Evolutionary conservation across 2,888 invertebrate genomes (phyloP), one percentile per base, ranked within the genome.

Genomic region (Hedya salicella): DNA sequence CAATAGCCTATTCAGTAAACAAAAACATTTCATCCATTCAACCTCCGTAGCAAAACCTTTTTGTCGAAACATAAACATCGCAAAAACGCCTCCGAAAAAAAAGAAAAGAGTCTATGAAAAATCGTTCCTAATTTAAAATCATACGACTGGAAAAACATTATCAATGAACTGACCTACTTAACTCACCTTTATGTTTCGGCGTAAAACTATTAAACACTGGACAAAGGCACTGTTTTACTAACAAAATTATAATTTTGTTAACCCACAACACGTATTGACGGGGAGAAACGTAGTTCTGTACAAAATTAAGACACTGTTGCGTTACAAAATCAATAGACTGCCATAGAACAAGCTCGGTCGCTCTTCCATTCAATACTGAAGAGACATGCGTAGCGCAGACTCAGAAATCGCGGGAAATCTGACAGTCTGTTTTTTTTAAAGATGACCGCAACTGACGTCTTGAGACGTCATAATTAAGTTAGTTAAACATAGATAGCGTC

Each of bases 301-400:
- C 76, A 78, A 80, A 81, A 84, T 83, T 80, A 79, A 75, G 79
- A 85, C 79, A 82, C 80, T 84, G 82, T 81, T 81, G 82, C 81
- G 78, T 79, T 75, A 78, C 30, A 79, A 84, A 86, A 91, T 91
- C 91, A 82, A 91, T 91, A 90, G 68, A 50, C 71, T 71, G 81
- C 79, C 86, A 82, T 83, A 75, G 75, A 77, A 75, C 76, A 78
- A 81, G 81, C 73, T 75, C 75, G 75, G 75, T 70, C 70, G 72
- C 62, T 69, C 69, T 72, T 76, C 80, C 86, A 89, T 90, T 89
- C 87, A 87, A 89, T 89, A 89, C 88, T 84, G 83, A 73, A 68
- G 78, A 82, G 84, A 78, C 89, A 90, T 91, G 91, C 90, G 91
- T 89, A 89, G 71, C 66, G 61, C 61, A 21, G 49, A 75, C 78